These are phyloP conservation scores for Rhineura floridana DNA, from an alignment of 2,113 vertebrate species.

Conservation along the genomic window DNA sequence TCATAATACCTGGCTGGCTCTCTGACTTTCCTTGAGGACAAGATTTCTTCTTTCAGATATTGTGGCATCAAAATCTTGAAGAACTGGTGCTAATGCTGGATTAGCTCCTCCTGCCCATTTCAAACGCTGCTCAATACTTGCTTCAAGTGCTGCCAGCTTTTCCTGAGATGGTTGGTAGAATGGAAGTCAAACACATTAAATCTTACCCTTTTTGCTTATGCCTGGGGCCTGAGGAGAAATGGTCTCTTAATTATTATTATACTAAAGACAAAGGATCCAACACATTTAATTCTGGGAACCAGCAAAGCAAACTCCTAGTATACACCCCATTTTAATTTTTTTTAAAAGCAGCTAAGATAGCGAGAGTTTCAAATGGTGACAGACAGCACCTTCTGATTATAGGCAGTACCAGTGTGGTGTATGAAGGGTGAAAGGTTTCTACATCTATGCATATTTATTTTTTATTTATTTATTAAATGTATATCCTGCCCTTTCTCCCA, in stretches of 20 bases:
- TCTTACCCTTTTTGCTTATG: not conserved
- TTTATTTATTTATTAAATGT: no score
- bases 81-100: constrained; percentile 91
- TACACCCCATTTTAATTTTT: not conserved
- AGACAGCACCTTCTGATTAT: not conserved
- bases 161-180: constrained; percentile 77
- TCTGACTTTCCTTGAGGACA: constrained; percentile 92
- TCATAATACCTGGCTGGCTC: constrained; percentile 87
- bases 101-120: constrained; percentile 99
- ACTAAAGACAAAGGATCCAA: no score
- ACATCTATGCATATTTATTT: not conserved
- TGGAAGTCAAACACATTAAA: not conserved
- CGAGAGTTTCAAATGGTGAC: not conserved
- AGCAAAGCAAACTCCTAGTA: not conserved
- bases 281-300: not conserved
- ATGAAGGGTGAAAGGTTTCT: not conserved
- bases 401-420: not conserved
- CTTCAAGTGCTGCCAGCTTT: constrained; percentile 91
- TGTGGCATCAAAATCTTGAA: constrained; percentile 98
- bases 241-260: not conserved
- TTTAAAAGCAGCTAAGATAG: no score
- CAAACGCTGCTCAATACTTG: constrained; percentile 96
- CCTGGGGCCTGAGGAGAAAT: not conserved
- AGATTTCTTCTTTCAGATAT: constrained; percentile 92
- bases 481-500: no score